Conservation (phyloP, 2,113 vertebrate genomes). For the Phasianus colchicus region DNA sequence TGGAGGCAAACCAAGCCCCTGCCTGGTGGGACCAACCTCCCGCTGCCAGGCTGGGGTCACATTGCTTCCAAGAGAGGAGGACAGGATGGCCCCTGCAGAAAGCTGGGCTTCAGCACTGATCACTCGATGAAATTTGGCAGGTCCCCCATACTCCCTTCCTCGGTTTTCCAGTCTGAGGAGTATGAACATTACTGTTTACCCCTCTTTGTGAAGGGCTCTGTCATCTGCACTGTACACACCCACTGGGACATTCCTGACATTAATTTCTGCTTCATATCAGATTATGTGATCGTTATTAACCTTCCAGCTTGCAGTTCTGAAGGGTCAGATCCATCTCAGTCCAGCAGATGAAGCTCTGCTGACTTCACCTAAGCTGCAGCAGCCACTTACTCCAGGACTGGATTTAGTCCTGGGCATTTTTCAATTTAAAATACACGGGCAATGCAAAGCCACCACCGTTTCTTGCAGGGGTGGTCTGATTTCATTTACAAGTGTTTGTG, state of each 20-base stretch:
- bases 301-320: constrained; percentile 11
- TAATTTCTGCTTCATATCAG: constrained; percentile 59
- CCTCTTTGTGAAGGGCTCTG: background rate
- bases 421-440: constrained; percentile 53
- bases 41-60: background rate
- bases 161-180: background rate
- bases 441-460: constrained; percentile 4
- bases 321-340: constrained; percentile 46
- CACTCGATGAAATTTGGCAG: background rate
- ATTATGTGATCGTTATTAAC: constrained; percentile 28
- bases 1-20: background rate
- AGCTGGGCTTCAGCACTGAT: background rate
- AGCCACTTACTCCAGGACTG: constrained; percentile 8
- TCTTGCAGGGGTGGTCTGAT: constrained; percentile 61
- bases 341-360: background rate
- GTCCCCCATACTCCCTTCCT: background rate
- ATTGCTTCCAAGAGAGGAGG: background rate
- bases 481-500: constrained; percentile 63
- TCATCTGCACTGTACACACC: background rate
- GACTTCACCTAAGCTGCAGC: background rate
- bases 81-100: background rate
- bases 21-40: background rate
- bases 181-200: background rate
- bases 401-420: constrained; percentile 59
- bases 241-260: constrained; percentile 36